These are phyloP conservation scores for Actinernus sp. DNA, from an alignment of 92 coral and sea anemone genomes.

Conservation along the genomic window DNA sequence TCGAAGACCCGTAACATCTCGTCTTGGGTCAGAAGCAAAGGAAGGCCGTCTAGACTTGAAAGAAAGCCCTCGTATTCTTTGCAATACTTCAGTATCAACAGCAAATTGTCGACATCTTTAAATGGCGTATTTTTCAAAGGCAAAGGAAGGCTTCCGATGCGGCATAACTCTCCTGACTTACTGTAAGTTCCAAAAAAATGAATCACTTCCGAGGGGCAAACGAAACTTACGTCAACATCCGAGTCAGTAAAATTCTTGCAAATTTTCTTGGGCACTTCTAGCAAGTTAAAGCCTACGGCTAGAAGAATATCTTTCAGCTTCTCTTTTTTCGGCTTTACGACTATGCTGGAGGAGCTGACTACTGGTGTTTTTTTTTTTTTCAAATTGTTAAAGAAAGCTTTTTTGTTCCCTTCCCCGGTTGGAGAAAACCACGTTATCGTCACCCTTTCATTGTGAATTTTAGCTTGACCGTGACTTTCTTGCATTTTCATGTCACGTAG, in stretches of 20 bases:
- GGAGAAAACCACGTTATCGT: conserved; percentile 67
- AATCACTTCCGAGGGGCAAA: conserved; percentile 45
- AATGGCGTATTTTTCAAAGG: background rate
- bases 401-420: conserved; percentile 46
- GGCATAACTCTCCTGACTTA: conserved; percentile 23
- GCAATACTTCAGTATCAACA: background rate
- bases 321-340: background rate
- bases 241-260: conserved; percentile 22
- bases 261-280: conserved; percentile 43
- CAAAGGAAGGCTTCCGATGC: conserved; percentile 21
- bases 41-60: background rate
- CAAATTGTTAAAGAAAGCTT: conserved; percentile 66
- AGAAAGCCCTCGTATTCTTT: background rate
- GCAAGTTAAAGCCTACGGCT: conserved; percentile 58
- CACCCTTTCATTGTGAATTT: background rate
- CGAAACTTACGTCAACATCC: background rate
- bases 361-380: too few species aligned
- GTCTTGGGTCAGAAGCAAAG: too few species aligned
- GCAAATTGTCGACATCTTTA: background rate
- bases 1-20: background rate
- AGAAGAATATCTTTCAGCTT: conserved; percentile 47
- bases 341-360: background rate
- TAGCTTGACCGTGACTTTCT: background rate
- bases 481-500: background rate
- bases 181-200: conserved; percentile 47